Conservation (phyloP, 1,140 invertebrate species). For the Lordiphosa mommai region DNA sequence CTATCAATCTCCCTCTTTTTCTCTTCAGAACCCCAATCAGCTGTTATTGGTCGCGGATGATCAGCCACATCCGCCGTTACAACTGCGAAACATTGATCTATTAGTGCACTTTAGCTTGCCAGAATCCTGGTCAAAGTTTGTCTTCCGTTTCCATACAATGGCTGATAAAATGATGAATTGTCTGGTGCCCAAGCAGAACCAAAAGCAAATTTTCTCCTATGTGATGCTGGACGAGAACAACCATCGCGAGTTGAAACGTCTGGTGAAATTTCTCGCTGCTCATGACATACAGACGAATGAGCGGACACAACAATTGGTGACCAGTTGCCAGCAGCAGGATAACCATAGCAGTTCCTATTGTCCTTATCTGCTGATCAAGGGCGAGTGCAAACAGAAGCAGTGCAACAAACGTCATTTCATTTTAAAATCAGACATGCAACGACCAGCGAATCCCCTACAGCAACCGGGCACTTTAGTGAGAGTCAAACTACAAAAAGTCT, state of each 20-base stretch:
- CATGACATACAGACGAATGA: slow-evolving; percentile 13
- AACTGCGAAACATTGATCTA: slow-evolving; percentile 20
- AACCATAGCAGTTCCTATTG: slow-evolving; percentile 12
- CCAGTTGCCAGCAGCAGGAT: background rate
- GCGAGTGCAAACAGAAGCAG: slow-evolving; percentile 8
- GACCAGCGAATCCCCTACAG: background rate
- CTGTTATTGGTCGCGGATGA: slow-evolving; percentile 29
- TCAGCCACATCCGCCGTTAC: background rate
- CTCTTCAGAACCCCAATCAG: slow-evolving; percentile 19
- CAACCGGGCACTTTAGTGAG: slow-evolving; percentile 13
- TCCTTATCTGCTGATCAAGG: background rate
- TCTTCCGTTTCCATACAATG: slow-evolving; percentile 26
- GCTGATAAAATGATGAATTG: slow-evolving; percentile 26
- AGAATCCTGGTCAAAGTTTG: slow-evolving; percentile 33
- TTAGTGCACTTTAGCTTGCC: slow-evolving; percentile 45
- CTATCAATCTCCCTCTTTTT: background rate
- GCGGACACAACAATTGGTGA: background rate
- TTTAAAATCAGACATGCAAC: slow-evolving; percentile 4
- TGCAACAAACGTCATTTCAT: slow-evolving; percentile 31
- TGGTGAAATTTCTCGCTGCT: slow-evolving; percentile 16
- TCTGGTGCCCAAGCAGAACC: background rate
- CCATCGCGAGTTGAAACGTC: background rate
- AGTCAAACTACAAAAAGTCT: slow-evolving; percentile 20
- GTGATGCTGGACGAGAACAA: slow-evolving; percentile 41
- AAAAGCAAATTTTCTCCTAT: background rate